Evolutionary conservation across 1,140 invertebrate genomes (phyloP), one percentile per base, ranked within the genome.

Genomic region (Rhagoletis zephyria): DNA sequence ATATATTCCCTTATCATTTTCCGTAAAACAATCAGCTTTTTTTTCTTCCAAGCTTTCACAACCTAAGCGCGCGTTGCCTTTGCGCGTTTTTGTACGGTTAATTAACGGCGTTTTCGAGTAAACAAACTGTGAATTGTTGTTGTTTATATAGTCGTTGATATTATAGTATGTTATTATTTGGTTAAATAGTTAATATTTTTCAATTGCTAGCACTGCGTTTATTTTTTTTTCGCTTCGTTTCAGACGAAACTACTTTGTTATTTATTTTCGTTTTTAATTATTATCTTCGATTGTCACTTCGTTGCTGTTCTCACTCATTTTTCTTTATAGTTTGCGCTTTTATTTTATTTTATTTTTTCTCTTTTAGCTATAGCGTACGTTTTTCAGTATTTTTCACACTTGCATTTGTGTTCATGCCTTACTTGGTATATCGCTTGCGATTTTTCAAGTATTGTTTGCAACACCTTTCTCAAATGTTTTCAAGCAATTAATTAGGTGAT

Each of bases 351-450:
- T 16, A 2, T n/a, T 74, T 56, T 19, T 19, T 56, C 56, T 4
- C 14, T 30, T 30, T 30, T 30, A 0, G 30, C 30, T 30, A 30
- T 30, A 30, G 30, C 30, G 19, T 9, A 30, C 48, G 51, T n/a
- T 56, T 63, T 74, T 45, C 1, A 56, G 48, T 81, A 56, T 81
- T 10, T 81, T 81, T 81, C 74, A 81, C 74, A 81, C 74, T 81
- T 81, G 74, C 5, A 81, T 81, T 81, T 81, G 74, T 81, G 74
- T 81, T 81, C 30, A 74, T 81, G 14, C 48, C 74, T 81, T 51
- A 40, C 16, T 77, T 51, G n/a, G 12, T 30, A 30, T 30, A 48
- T 51, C 48, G 45, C 74, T 30, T 6, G 19, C 16, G 45, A 56
- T 51, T 56, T 30, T 81, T 81, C 74, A 81, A 56, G 74, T 81